phyloP scores from a whole-genome alignment of 2,113 vertebrate genomes.

The Calidris pygmaea region DNA sequence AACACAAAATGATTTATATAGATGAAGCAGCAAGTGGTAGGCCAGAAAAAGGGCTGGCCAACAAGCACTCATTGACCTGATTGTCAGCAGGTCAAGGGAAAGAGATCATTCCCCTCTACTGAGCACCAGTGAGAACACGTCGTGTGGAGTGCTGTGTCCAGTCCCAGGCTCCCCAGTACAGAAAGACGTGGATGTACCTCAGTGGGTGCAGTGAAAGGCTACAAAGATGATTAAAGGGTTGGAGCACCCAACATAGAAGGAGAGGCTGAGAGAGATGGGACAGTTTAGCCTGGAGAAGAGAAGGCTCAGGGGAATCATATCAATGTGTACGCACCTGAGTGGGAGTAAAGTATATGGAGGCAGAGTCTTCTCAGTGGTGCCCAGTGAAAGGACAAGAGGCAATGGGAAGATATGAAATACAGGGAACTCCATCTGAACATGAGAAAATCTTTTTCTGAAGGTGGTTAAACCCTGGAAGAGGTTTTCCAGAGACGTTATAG shows the following conservation, averaged over 20 bases:
- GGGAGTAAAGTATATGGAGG: background rate
- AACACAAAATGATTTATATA: background rate
- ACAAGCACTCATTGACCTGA: background rate
- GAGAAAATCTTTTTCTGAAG: background rate
- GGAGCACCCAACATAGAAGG: background rate
- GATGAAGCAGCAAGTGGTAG: background rate
- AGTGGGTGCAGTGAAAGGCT: background rate
- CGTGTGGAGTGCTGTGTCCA: background rate
- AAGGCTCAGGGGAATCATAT: background rate
- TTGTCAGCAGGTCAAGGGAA: background rate
- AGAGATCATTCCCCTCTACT: background rate
- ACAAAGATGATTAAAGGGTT: background rate
- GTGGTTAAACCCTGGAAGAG: background rate
- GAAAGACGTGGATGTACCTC: background rate
- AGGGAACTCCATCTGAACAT: background rate
- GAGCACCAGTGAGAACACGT: background rate
- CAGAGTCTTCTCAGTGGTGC: background rate
- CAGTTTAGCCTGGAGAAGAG: background rate
- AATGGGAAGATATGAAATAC: background rate
- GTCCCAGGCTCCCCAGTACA: background rate
- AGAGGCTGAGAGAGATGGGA: background rate
- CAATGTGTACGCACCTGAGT: background rate
- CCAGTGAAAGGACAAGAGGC: background rate
- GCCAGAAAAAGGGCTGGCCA: background rate
- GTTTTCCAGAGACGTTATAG: background rate